Evolutionary conservation across 2,888 invertebrate species (phyloP).

Genomic region (Drosophila pseudotakahashii): DNA sequence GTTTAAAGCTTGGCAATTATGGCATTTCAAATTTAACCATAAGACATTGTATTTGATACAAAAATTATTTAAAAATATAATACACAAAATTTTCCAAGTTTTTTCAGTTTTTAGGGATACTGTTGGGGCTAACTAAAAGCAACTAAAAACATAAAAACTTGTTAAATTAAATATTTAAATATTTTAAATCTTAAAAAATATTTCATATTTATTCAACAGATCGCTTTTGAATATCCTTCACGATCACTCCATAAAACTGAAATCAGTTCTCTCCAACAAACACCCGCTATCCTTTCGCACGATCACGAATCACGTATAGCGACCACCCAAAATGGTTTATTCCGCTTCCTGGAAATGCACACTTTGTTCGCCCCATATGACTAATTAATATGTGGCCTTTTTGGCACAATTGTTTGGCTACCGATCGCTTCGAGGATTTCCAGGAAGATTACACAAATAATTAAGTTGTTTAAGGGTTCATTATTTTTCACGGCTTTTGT

Average conservation of each 20-base stretch:
- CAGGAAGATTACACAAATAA: constrained; percentile 68
- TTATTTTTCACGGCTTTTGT: constrained; percentile 77
- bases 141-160: too few relatives aligned
- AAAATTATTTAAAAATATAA: too few relatives aligned
- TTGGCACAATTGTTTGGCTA: constrained; percentile 75
- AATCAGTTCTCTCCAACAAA: neutral
- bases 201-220: neutral
- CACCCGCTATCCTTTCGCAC: constrained; percentile 1
- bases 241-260: too few relatives aligned
- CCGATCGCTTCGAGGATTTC: constrained; percentile 55
- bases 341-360: constrained; percentile 57
- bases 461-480: constrained; percentile 73
- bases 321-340: constrained; percentile 61
- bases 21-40: too few relatives aligned
- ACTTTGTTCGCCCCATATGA: constrained; percentile 53
- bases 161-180: too few relatives aligned
- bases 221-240: neutral
- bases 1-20: too few relatives aligned
- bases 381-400: constrained; percentile 74
- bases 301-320: neutral
- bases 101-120: too few relatives aligned
- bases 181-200: too few relatives aligned
- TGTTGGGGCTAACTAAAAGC: too few relatives aligned
- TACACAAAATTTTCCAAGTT: too few relatives aligned
- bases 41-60: too few relatives aligned